These are phyloP conservation scores for Sinelater perroti DNA, from an alignment of 2,888 invertebrate genomes.

Conservation along the genomic window DNA sequence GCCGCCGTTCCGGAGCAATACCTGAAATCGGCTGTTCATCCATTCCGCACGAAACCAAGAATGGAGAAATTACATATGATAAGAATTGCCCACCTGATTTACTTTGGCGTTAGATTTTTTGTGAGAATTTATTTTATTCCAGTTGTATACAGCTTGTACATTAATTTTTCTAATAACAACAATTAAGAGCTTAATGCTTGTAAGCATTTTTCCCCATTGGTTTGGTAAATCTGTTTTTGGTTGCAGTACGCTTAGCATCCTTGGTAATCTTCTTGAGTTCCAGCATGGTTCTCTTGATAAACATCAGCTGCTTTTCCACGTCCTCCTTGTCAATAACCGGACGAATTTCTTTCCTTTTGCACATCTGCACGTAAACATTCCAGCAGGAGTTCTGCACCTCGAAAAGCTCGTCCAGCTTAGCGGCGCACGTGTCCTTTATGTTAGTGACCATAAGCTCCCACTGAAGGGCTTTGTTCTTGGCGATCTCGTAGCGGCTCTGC, in stretches of 20 bases:
- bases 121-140: not conserved
- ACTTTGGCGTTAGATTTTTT: not conserved
- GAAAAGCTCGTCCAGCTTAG: constrained; percentile 65
- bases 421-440: constrained; percentile 67
- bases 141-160: not conserved
- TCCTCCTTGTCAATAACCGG: constrained; percentile 61
- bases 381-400: constrained; percentile 68
- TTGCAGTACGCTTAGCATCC: constrained; percentile 26
- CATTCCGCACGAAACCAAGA: too few relatives aligned
- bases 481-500: constrained; percentile 68
- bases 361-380: constrained; percentile 71
- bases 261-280: constrained; percentile 55
- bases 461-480: constrained; percentile 66
- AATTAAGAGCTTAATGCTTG: not conserved
- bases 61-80: not conserved
- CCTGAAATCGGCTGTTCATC: too few relatives aligned
- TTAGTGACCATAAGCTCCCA: constrained; percentile 70
- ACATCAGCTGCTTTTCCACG: constrained; percentile 69
- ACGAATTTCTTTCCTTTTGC: constrained; percentile 63
- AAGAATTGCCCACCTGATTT: not conserved
- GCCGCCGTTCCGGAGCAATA: not conserved
- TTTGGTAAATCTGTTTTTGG: not conserved
- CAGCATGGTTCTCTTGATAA: constrained; percentile 68
- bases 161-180: not conserved
- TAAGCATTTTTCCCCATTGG: not conserved